Evolutionary conservation across 2,797 vertebrate species (phyloP).

Genomic region (Acipenser transmontanus): DNA sequence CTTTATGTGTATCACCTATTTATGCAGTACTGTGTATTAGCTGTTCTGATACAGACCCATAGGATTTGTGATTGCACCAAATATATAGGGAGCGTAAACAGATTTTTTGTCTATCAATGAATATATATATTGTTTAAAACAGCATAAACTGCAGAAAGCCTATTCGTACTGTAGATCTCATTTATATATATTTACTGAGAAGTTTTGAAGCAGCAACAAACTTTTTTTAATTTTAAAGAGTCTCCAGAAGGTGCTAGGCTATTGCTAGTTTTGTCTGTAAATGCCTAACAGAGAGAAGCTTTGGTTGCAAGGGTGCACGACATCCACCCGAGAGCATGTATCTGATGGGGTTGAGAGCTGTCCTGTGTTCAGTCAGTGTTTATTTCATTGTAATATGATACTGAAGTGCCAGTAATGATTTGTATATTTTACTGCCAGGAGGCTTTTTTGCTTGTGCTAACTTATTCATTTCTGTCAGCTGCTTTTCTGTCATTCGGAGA

Average conservation of each 20-base stretch:
- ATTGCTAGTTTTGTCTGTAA: no score
- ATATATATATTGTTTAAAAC: slow-evolving; percentile 3
- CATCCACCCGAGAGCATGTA: not conserved
- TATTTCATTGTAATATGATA: slow-evolving; percentile 54
- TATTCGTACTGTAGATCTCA: no score
- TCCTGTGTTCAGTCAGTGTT: slow-evolving; percentile 44
- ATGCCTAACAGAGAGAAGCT: no score
- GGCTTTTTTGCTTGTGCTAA: slow-evolving; percentile 56
- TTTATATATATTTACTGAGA: no score
- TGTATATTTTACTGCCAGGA: slow-evolving; percentile 68
- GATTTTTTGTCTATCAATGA: not conserved
- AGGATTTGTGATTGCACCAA: no score
- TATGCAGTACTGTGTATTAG: no score
- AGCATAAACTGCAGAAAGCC: no score
- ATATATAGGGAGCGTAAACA: not conserved
- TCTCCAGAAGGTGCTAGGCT: not conserved
- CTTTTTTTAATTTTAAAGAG: slow-evolving; percentile 5
- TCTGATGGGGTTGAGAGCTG: slow-evolving; percentile 49
- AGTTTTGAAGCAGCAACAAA: no score
- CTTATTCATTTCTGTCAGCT: slow-evolving; percentile 83
- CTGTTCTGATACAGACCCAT: no score
- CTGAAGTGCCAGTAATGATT: slow-evolving; percentile 50
- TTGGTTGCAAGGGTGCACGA: not conserved
- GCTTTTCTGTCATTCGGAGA: slow-evolving; percentile 86
- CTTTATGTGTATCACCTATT: no score